A percentile compares a stretch with the other conserved stretches of the same genome.
Evolutionary conservation across 2,797 vertebrate genomes (phyloP).

Genomic region (Hippoglossus hippoglossus): DNA sequence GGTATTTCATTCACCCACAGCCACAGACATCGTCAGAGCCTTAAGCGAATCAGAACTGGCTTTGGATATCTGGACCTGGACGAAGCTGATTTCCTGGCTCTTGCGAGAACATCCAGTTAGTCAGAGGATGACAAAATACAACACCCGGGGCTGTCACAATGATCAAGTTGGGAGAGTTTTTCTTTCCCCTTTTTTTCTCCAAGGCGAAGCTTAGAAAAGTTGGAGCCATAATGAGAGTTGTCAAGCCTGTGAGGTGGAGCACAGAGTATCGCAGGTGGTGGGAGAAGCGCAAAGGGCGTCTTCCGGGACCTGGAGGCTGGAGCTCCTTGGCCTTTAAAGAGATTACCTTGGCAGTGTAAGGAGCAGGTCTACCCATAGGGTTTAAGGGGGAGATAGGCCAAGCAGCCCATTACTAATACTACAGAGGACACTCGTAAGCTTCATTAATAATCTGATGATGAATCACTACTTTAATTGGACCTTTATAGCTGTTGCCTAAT

Average conservation of each 20-base stretch:
- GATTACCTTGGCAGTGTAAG: constrained; percentile 86
- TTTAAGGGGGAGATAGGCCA: constrained; percentile 77
- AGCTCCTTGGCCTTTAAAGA: constrained; percentile 84
- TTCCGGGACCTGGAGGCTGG: constrained; percentile 76
- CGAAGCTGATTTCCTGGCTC: constrained; percentile 39
- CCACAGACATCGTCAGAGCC: constrained; percentile 36
- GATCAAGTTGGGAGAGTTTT: constrained; percentile 71
- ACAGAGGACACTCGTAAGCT: constrained; percentile 82
- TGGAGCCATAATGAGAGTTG: constrained; percentile 81
- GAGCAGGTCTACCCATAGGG: constrained; percentile 83
- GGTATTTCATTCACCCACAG: constrained; percentile 38
- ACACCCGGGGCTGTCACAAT: constrained; percentile 73
- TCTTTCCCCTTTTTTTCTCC: constrained; percentile 39
- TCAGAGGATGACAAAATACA: constrained; percentile 77
- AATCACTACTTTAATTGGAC: constrained; percentile 90
- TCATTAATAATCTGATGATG: constrained; percentile 90
- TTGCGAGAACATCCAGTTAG: constrained; percentile 74
- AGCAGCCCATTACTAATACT: constrained; percentile 86
- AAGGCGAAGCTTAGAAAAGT: constrained; percentile 72
- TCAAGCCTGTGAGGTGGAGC: constrained; percentile 75
- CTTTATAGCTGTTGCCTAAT: constrained; percentile 88
- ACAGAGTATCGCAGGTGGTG: constrained; percentile 48
- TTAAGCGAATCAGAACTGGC: constrained; percentile 49
- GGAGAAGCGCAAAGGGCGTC: constrained; percentile 60
- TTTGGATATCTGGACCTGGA: constrained; percentile 41